Evolutionary conservation across 1,140 invertebrate genomes (phyloP), one percentile per base, ranked within the genome.

Genomic region (Halyomorpha halys): DNA sequence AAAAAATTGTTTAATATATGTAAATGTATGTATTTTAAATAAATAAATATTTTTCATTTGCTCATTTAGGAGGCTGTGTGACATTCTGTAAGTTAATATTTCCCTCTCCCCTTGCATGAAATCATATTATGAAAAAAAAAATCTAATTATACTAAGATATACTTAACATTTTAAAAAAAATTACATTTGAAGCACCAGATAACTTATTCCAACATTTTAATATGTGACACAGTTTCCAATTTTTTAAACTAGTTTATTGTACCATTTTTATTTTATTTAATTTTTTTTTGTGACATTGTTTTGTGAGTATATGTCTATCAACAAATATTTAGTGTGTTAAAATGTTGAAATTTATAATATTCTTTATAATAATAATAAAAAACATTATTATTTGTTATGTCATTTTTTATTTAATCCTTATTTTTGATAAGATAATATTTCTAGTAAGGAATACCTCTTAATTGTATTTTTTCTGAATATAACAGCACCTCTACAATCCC

Each of bases 311-410:
- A 45, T 45, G 44, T 45, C 19, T 45, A 61, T 14, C 11, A 44
- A 61, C 19, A 45, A 44, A 19, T 45, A 44, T 47, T 61, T 61
- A 44, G 39, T 61, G 60, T 61, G 39, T 61, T 61, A 61, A 61
- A 61, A 61, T 61, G 60, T 61, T 61, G 44, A 61, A 61, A 45
- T 44, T 61, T 45, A 45, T 45, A 61, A 61, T 61, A 61, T 61
- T 23, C 60, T 61, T 60, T 60, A 60, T 60, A 60, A 60, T 60
- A 60, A 60, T 60, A 49, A 49, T 49, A 49, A 49, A 60, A 56
- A 60, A 60, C 59, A 60, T 60, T 60, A 60, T 60, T 60, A 60
- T 60, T 60, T 60, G 59, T 60, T 60, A 60, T 60, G 14, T 60
- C 2, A 27, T 25, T 23, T 59, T 59, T 59, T 59, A 11, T 39